These are phyloP conservation scores for Paraescarpia echinospica DNA, from an alignment of 1,140 invertebrate genomes.

Conservation along the genomic window DNA sequence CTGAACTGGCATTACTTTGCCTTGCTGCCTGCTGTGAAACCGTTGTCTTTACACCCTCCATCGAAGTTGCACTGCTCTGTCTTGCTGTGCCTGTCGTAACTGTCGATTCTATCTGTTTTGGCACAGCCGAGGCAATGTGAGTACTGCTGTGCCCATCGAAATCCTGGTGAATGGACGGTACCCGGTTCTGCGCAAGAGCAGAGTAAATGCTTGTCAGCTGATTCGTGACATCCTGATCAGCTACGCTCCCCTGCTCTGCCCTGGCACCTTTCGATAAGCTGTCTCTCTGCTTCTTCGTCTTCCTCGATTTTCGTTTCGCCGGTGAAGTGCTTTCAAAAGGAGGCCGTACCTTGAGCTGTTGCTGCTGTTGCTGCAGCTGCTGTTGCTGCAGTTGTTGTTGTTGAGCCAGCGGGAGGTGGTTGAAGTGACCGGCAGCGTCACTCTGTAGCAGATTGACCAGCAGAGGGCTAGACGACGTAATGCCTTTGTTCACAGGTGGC, in stretches of 20 bases:
- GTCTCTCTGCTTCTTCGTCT: background rate
- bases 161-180: background rate
- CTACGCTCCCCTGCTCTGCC: background rate
- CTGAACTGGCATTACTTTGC: background rate
- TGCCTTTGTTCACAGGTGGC: constrained; percentile 23
- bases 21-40: constrained; percentile 13
- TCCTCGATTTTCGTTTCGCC: background rate
- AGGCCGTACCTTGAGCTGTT: constrained; percentile 23
- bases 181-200: constrained; percentile 6
- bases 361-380: constrained; percentile 38
- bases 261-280: background rate
- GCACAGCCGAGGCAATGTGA: background rate
- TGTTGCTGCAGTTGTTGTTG: constrained; percentile 34
- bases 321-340: constrained; percentile 19
- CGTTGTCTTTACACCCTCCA: background rate
- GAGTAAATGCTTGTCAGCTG: constrained; percentile 8
- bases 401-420: constrained; percentile 31
- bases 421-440: constrained; percentile 59
- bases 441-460: constrained; percentile 89
- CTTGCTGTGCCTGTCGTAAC: constrained; percentile 54
- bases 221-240: constrained; percentile 13
- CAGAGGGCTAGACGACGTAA: constrained; percentile 71
- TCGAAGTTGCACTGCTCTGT: constrained; percentile 32
- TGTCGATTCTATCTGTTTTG: background rate
- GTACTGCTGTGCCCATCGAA: background rate